Base-by-base conservation (phyloP, 2,113 vertebrate genomes). In the Holacanthus passer region DNA sequence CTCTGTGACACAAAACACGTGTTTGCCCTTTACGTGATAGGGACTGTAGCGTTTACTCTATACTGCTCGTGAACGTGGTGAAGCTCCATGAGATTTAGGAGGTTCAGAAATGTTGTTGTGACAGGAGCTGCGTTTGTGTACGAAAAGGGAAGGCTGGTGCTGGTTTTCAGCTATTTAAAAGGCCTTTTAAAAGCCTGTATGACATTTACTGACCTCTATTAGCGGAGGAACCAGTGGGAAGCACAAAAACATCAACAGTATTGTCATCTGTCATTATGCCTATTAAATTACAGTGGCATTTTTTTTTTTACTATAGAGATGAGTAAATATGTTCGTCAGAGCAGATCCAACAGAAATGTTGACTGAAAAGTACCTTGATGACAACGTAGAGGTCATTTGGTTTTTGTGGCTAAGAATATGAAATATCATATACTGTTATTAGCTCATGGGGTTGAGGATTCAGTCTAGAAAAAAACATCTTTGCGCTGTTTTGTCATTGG, bases 1-100 rank as follows among this genome's bases (percentile, higher is more conserved):
- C 58, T 79, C 43, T 45, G 32, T 66, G 82, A 91, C 82, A 83
- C 77, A 89, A 89, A 94, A 94, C 90, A 91, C 80, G 83, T 91
- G 91, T 81, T 85, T 72, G 84, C 68, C 71, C 66, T 80, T 68
- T 35, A 48, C 60, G 70, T 82, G 86, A 87, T 56, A 65, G 66
- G 72, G 55, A 77, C 64, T 7, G 2, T n/a, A 79, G 76, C 37
- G 41, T 83, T 77, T 48, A 31, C 32, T 69, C 66, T 60, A 37
- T 29, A 17, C 58, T 71, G 66, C 47, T 60, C 35, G 48, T 74
- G 37, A 56, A 55, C 45, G 67, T 37, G 64, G 0, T 53, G 53
- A 1, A 32, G 43, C 17, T 81, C 27, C 16, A n/a, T 24, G 24
- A 76, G 69, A 77, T 76, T 78, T 64, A 41, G 20, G 65, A 20